Evolutionary conservation across 2,888 invertebrate species (phyloP).

Genomic region (Sinelater perroti): DNA sequence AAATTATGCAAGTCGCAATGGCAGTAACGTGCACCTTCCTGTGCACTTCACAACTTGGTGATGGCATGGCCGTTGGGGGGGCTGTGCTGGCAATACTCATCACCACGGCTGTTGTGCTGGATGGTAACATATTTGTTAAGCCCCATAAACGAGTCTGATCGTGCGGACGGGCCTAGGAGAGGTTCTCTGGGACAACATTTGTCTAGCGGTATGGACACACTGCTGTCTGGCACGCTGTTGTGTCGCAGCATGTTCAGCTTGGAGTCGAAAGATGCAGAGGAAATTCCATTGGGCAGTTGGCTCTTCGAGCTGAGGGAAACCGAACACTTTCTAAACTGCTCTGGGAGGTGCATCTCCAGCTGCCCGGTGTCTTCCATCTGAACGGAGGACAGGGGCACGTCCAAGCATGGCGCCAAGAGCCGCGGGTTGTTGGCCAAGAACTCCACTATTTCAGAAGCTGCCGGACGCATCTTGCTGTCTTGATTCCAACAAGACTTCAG

Average conservation of each 20-base stretch:
- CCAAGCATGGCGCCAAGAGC: slow-evolving; percentile 80
- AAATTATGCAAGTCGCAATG: not conserved
- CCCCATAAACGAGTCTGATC: slow-evolving; percentile 43
- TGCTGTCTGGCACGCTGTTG: slow-evolving; percentile 41
- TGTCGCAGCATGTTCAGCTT: slow-evolving; percentile 36
- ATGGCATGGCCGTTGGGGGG: slow-evolving; percentile 44
- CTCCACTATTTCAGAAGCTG: slow-evolving; percentile 82
- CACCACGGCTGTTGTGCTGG: slow-evolving; percentile 44
- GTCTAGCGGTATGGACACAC: slow-evolving; percentile 53
- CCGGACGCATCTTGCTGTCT: slow-evolving; percentile 75
- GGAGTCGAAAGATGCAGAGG: slow-evolving; percentile 36
- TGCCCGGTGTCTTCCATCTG: slow-evolving; percentile 74
- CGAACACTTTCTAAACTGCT: slow-evolving; percentile 60
- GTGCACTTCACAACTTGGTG: slow-evolving; percentile 44
- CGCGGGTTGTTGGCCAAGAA: slow-evolving; percentile 80
- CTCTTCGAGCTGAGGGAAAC: slow-evolving; percentile 45
- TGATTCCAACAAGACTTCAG: slow-evolving; percentile 83
- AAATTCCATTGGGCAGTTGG: slow-evolving; percentile 36
- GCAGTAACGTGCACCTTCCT: slow-evolving; percentile 1
- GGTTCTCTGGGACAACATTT: slow-evolving; percentile 56
- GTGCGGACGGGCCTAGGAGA: slow-evolving; percentile 51
- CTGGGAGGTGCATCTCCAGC: slow-evolving; percentile 63
- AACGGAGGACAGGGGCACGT: slow-evolving; percentile 77
- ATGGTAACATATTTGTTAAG: slow-evolving; percentile 50
- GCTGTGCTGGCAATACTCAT: slow-evolving; percentile 43